These are phyloP conservation scores for Nestor notabilis DNA, from an alignment of 2,113 vertebrate genomes.

Conservation along the genomic window DNA sequence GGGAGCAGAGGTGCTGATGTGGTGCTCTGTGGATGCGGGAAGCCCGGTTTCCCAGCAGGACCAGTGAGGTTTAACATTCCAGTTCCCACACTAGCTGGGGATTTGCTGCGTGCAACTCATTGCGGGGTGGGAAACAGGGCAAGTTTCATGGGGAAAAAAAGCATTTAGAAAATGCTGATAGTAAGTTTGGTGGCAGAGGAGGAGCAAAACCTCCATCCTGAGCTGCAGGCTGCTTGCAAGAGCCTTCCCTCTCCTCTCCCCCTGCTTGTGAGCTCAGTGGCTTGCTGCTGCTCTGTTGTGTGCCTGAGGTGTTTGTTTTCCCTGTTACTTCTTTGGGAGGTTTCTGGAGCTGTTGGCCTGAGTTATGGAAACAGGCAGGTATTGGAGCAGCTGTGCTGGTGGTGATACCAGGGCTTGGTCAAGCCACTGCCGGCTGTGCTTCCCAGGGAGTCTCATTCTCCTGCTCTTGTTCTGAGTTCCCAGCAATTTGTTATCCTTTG, in stretches of 20 bases:
- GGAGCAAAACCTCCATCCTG: not conserved
- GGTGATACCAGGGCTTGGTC: not conserved
- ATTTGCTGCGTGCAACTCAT: not conserved
- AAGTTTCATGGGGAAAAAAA: not conserved
- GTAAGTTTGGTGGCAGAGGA: not conserved
- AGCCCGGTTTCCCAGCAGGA: not conserved
- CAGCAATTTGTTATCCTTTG: not conserved
- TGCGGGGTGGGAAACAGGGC: not conserved
- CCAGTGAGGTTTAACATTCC: not conserved
- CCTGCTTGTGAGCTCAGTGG: not conserved
- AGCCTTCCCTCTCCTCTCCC: not conserved
- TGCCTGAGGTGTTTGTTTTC: not conserved
- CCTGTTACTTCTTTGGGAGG: not conserved
- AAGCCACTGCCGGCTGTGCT: not conserved
- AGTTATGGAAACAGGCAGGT: not conserved
- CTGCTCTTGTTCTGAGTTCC: not conserved
- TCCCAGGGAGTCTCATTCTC: not conserved
- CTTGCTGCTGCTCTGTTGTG: not conserved
- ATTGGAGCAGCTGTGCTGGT: not conserved
- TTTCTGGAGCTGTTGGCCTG: not conserved
- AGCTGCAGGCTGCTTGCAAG: not conserved
- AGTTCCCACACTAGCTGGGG: not conserved
- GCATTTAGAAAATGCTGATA: not conserved
- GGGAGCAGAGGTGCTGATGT: not conserved
- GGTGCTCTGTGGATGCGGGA: fast-evolving